phyloP scores from a whole-genome alignment of 2,888 invertebrate genomes.

The Nomada ferruginata region DNA sequence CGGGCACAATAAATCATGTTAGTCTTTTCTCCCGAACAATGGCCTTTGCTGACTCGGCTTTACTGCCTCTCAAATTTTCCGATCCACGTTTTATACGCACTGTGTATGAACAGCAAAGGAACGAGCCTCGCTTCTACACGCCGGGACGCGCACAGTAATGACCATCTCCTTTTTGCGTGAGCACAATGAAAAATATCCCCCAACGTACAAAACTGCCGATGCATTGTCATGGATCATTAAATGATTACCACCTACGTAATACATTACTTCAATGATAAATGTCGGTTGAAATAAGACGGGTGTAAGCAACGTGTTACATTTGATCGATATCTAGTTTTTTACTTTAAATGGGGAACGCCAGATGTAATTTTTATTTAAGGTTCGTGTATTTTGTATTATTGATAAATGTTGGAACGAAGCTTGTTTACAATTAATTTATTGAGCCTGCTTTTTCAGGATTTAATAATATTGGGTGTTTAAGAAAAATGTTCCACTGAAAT shows the following conservation, averaged over 20 bases:
- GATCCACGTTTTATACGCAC: slow-evolving; percentile 41
- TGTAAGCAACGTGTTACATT: not conserved
- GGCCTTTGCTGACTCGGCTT: slow-evolving; percentile 60
- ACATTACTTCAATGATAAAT: slow-evolving; percentile 27
- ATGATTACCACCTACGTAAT: slow-evolving; percentile 22
- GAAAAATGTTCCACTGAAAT: too few relatives aligned
- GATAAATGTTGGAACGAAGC: too few relatives aligned
- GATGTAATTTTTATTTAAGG: too few relatives aligned
- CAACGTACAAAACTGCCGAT: slow-evolving; percentile 28
- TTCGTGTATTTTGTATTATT: too few relatives aligned
- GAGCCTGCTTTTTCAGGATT: too few relatives aligned
- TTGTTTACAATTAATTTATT: too few relatives aligned
- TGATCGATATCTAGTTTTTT: not conserved
- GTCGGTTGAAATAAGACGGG: not conserved
- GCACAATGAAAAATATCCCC: slow-evolving; percentile 44
- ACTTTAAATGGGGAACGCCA: not conserved
- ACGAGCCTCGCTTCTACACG: slow-evolving; percentile 7
- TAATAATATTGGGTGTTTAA: too few relatives aligned
- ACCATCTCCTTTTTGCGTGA: slow-evolving; percentile 15
- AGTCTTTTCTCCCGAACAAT: slow-evolving; percentile 56
- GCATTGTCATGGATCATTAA: slow-evolving; percentile 31
- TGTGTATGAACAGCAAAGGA: slow-evolving; percentile 26
- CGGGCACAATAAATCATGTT: slow-evolving; percentile 64
- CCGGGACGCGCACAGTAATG: slow-evolving; percentile 26
- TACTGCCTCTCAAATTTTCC: slow-evolving; percentile 40